phyloP scores from a whole-genome alignment of 2,888 invertebrate species.

The Latrodectus hesperus region DNA sequence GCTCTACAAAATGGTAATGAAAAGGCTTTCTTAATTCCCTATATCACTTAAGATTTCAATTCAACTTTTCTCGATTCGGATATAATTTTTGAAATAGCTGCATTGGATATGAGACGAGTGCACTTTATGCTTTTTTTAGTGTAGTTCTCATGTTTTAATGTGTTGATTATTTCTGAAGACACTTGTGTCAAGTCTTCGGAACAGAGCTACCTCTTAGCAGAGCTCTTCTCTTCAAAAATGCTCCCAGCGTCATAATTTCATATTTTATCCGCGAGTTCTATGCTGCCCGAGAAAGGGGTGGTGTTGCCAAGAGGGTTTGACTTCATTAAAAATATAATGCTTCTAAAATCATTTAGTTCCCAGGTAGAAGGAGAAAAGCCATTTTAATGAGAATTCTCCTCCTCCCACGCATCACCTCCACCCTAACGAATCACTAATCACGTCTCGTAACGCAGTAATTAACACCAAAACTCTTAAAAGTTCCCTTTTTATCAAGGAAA shows the following conservation, averaged over 20 bases:
- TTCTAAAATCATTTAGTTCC: conserved; percentile 62
- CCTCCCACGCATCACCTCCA: conserved; percentile 21
- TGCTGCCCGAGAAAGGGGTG: background rate
- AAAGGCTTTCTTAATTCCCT: no score
- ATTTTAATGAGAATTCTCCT: conserved; percentile 64
- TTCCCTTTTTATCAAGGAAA: conserved; percentile 41
- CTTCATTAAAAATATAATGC: conserved; percentile 67
- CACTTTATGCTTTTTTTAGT: no score
- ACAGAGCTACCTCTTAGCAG: no score
- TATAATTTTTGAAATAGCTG: no score
- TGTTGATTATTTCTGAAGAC: no score
- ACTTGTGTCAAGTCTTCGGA: no score
- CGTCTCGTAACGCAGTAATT: conserved; percentile 60
- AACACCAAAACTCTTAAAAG: conserved; percentile 68
- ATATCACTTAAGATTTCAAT: no score
- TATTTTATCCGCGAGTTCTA: background rate
- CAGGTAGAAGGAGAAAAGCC: conserved; percentile 28
- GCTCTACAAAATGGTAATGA: no score
- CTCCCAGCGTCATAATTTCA: background rate
- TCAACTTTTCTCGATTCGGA: no score
- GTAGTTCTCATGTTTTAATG: no score
- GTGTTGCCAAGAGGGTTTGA: background rate
- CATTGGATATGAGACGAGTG: no score
- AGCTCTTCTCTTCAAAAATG: background rate
- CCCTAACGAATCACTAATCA: conserved; percentile 67